A percentile compares a stretch with the other conserved stretches of the same genome.
Evolutionary conservation across 2,113 vertebrate species (phyloP).

Genomic region (Spea bombifrons): DNA sequence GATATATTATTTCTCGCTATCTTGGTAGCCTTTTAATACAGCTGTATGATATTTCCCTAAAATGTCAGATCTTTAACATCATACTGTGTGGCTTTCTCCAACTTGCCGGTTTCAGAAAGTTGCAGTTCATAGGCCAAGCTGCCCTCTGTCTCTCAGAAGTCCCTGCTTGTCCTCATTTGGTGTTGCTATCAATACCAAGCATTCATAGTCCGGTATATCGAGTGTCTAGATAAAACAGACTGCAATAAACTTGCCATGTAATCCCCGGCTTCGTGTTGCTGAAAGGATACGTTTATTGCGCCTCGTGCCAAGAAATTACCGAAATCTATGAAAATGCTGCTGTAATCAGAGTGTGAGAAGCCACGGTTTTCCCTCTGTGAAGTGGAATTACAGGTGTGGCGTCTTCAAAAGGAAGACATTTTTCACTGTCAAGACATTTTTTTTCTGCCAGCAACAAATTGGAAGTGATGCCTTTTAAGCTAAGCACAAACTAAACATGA

Average conservation of each 20-base stretch:
- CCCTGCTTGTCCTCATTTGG: conserved; percentile 32
- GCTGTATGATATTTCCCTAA: no score
- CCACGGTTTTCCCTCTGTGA: neutral
- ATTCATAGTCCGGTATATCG: conserved; percentile 4
- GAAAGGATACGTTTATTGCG: neutral
- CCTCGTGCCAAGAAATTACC: neutral
- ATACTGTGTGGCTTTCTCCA: no score
- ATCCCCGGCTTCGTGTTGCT: neutral
- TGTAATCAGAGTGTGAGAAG: neutral
- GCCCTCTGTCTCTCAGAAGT: neutral
- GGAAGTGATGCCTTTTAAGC: conserved; percentile 1
- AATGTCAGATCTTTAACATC: no score
- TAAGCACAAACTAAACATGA: neutral
- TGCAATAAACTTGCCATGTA: conserved; percentile 5
- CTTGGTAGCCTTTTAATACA: no score
- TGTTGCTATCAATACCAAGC: neutral
- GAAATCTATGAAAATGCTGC: neutral
- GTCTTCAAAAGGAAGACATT: neutral
- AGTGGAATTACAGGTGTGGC: neutral
- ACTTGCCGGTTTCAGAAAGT: no score
- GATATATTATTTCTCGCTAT: no score
- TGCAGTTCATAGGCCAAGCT: no score
- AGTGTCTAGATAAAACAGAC: conserved; percentile 9
- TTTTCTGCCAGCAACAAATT: conserved; percentile 1
- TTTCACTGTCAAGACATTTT: neutral